Percentiles rank a stretch among this genome's conserved stretches.
phyloP scores from a whole-genome alignment of 2,113 vertebrate species.

The Albula goreensis region DNA sequence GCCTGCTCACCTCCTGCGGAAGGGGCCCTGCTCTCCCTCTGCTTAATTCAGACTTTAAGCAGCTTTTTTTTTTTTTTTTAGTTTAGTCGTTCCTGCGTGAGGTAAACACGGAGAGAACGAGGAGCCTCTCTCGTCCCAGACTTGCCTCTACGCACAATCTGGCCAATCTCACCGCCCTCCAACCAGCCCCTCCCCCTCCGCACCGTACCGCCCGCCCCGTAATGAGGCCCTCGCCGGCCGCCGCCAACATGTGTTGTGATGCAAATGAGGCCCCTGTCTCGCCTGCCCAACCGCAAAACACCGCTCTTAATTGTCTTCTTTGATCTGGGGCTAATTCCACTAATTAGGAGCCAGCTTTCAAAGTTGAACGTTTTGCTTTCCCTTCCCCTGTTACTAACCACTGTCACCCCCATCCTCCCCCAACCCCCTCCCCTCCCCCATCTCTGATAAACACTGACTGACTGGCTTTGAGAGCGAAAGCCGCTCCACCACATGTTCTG shows the following conservation, averaged over 20 bases:
- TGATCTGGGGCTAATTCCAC: conserved; percentile 73
- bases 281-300: conserved; percentile 50
- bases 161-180: conserved; percentile 12
- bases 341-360: conserved; percentile 71
- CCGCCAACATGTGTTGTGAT: conserved; percentile 67
- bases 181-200: background rate
- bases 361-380: conserved; percentile 66
- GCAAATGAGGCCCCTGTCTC: conserved; percentile 68
- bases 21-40: conserved; percentile 53
- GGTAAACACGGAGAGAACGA: background rate
- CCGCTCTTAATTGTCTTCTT: conserved; percentile 71
- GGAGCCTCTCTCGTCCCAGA: conserved; percentile 21
- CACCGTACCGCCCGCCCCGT: conserved; percentile 42
- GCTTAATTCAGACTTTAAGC: conserved; percentile 60
- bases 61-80: conserved; percentile 58
- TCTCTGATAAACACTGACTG: background rate
- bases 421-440: conserved; percentile 6
- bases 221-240: conserved; percentile 62
- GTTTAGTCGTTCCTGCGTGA: background rate
- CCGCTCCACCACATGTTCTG: background rate
- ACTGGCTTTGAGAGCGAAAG: conserved; percentile 13
- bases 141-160: conserved; percentile 23
- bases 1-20: too few species aligned
- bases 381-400: conserved; percentile 25
- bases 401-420: conserved; percentile 7